phyloP scores from a whole-genome alignment of 1,140 invertebrate genomes.

The Heliconius himera region DNA sequence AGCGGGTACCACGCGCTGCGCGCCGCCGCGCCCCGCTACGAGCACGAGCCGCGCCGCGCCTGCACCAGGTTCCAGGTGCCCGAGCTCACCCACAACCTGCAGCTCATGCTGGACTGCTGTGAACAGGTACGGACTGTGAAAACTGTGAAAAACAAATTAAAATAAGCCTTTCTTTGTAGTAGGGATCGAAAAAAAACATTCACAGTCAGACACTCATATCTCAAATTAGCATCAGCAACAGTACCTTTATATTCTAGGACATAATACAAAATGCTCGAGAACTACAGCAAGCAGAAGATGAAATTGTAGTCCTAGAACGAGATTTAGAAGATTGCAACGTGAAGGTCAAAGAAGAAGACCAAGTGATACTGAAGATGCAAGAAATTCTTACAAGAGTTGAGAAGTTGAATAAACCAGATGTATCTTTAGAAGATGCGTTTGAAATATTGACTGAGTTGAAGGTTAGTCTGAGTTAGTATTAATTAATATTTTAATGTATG shows the following conservation, averaged over 20 bases:
- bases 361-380: slow-evolving; percentile 88
- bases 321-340: slow-evolving; percentile 89
- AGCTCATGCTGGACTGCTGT: slow-evolving; percentile 94
- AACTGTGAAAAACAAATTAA: too few species aligned
- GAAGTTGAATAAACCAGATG: slow-evolving; percentile 83
- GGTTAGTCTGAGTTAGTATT: slow-evolving; percentile 45
- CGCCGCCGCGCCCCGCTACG: slow-evolving; percentile 85
- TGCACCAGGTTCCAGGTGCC: slow-evolving; percentile 88
- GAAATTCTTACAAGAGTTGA: slow-evolving; percentile 87
- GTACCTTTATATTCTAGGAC: slow-evolving; percentile 79
- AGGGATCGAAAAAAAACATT: too few species aligned
- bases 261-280: slow-evolving; percentile 95
- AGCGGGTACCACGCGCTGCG: slow-evolving; percentile 96
- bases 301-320: slow-evolving; percentile 89
- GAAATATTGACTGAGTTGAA: slow-evolving; percentile 89
- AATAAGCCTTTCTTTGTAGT: too few species aligned
- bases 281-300: slow-evolving; percentile 88
- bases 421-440: slow-evolving; percentile 88
- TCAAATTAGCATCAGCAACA: too few species aligned
- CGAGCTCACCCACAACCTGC: slow-evolving; percentile 95
- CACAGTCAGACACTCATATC: too few species aligned
- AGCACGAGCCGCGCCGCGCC: slow-evolving; percentile 84
- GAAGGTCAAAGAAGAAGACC: slow-evolving; percentile 88
- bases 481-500: too few species aligned
- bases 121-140: slow-evolving; percentile 88